phyloP scores from a whole-genome alignment of 2,113 vertebrate species.

The Stigmatopora nigra region DNA sequence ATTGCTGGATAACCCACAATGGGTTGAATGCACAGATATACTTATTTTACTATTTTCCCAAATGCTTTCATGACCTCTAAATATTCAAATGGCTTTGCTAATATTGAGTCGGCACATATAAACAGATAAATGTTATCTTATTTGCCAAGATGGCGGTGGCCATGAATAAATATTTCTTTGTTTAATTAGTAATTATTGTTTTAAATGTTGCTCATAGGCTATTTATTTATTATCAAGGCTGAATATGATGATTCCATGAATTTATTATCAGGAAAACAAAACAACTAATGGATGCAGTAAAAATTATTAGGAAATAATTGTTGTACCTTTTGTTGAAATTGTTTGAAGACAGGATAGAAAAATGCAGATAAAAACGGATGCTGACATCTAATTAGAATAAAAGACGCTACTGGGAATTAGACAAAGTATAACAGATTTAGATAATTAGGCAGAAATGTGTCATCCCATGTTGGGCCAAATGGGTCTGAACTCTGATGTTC shows the following conservation, averaged over 20 bases:
- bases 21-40: neutral
- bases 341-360: neutral
- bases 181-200: too few species aligned
- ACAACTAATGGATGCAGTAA: too few species aligned
- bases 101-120: neutral
- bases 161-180: neutral
- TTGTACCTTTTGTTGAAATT: conserved; percentile 9
- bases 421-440: neutral
- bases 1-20: neutral
- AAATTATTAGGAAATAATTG: too few species aligned
- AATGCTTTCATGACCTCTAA: neutral
- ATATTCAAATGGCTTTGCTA: neutral
- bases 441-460: neutral
- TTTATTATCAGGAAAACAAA: too few species aligned
- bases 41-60: conserved; percentile 1
- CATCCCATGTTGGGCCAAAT: neutral
- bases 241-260: neutral
- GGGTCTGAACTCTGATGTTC: neutral
- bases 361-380: neutral
- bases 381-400: neutral
- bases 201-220: too few species aligned
- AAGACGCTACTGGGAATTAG: neutral
- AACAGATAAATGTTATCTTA: neutral
- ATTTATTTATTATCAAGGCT: neutral
- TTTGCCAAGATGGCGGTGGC: neutral